Evolutionary conservation across 1,140 invertebrate species (phyloP).

Genomic region (Amphibalanus amphitrite): DNA sequence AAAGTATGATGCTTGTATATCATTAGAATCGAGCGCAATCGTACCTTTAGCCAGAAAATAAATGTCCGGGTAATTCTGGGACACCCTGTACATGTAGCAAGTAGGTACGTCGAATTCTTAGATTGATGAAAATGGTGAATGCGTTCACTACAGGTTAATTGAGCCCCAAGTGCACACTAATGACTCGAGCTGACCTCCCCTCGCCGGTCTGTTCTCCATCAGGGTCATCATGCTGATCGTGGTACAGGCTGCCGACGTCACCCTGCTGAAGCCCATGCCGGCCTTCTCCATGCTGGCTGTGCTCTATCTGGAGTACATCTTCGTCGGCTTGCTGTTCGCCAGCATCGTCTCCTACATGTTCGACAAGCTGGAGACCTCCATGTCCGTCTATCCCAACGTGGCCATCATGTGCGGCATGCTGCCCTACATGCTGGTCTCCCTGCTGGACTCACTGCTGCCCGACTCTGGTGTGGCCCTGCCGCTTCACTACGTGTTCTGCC

Average conservation of each 20-base stretch:
- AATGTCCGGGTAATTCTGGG: too few relatives aligned
- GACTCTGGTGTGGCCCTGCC: not conserved
- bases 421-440: conserved; percentile 39
- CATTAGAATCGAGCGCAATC: too few relatives aligned
- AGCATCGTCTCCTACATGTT: conserved; percentile 62
- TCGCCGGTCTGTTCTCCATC: too few relatives aligned
- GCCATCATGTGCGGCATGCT: conserved; percentile 51
- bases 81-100: too few relatives aligned
- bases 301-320: conserved; percentile 51
- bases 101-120: too few relatives aligned
- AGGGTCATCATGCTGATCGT: conserved; percentile 33
- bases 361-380: conserved; percentile 59
- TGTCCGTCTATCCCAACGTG: conserved; percentile 46
- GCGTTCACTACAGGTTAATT: too few relatives aligned
- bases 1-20: too few relatives aligned
- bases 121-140: too few relatives aligned
- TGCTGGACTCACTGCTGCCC: conserved; percentile 30
- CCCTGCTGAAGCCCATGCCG: conserved; percentile 33
- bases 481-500: conserved; percentile 44
- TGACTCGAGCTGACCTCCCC: too few relatives aligned
- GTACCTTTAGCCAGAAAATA: too few relatives aligned
- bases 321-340: conserved; percentile 51
- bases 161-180: too few relatives aligned
- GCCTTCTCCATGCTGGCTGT: conserved; percentile 46
- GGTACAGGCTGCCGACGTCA: conserved; percentile 29